Conservation (phyloP, 2,113 vertebrate genomes). For the Aldabrachelys gigantea region DNA sequence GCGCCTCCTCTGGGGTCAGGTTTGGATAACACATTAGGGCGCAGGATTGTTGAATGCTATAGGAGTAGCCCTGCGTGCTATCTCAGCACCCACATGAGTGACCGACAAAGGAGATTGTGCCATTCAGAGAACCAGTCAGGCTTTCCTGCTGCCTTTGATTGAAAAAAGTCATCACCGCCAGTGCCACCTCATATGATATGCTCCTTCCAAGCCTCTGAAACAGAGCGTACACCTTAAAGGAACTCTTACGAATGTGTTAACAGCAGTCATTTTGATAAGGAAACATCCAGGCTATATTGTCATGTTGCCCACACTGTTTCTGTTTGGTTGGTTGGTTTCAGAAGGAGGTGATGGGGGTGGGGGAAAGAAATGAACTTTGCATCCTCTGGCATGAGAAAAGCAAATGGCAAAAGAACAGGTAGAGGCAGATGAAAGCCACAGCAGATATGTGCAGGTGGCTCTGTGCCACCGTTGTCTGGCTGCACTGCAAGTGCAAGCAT, state of each 20-base stretch:
- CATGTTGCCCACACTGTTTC: background rate
- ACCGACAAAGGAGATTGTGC: background rate
- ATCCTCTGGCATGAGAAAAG: conserved; percentile 6
- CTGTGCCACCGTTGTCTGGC: conserved; percentile 13
- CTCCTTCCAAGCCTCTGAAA: conserved; percentile 44
- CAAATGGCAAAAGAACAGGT: background rate
- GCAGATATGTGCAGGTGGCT: background rate
- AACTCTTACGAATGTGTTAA: background rate
- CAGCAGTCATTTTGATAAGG: conserved; percentile 26
- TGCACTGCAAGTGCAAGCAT: background rate
- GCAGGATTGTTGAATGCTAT: background rate
- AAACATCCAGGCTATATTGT: conserved; percentile 15
- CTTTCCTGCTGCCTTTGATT: background rate
- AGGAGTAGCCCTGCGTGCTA: background rate
- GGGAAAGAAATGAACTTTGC: conserved; percentile 3
- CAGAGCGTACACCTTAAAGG: conserved; percentile 9
- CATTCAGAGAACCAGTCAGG: background rate
- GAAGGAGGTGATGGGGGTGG: background rate
- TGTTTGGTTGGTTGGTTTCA: background rate
- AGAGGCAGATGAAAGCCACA: conserved; percentile 36
- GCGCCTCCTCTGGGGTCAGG: accelerated
- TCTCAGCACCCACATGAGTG: background rate
- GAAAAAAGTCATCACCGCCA: conserved; percentile 16
- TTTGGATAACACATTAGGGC: background rate
- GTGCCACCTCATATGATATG: background rate